Evolutionary conservation across 2,797 vertebrate species (phyloP).

Genomic region (Gymnodraco acuticeps): DNA sequence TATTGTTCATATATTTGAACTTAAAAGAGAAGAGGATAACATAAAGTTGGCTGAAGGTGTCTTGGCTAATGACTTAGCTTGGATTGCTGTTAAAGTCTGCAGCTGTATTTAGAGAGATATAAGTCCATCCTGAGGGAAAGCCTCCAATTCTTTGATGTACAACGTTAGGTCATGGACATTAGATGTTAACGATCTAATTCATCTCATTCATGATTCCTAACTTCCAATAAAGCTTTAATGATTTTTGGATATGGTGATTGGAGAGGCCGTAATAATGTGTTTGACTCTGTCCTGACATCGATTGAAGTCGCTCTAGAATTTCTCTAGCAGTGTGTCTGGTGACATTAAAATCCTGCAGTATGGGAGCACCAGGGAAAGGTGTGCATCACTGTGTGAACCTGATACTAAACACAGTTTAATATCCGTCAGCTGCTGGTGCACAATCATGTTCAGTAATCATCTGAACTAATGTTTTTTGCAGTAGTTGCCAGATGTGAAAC

Average conservation of each 20-base stretch:
- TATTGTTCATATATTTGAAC: too few species aligned
- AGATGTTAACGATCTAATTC: slow-evolving; percentile 54
- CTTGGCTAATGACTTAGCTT: too few species aligned
- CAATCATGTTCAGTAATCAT: slow-evolving; percentile 53
- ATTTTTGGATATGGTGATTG: slow-evolving; percentile 50
- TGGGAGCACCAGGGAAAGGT: slow-evolving; percentile 17
- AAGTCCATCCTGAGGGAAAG: neutral
- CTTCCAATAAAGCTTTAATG: slow-evolving; percentile 51
- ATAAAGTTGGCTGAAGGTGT: too few species aligned
- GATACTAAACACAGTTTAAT: slow-evolving; percentile 49
- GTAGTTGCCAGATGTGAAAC: slow-evolving; percentile 19
- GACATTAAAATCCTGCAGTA: slow-evolving; percentile 35
- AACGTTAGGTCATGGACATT: slow-evolving; percentile 24
- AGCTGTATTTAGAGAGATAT: neutral
- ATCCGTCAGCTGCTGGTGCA: slow-evolving; percentile 29
- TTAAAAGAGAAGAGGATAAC: too few species aligned
- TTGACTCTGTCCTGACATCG: slow-evolving; percentile 43
- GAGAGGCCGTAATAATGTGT: slow-evolving; percentile 37
- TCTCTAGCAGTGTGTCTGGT: slow-evolving; percentile 15
- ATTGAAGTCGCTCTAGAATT: slow-evolving; percentile 40
- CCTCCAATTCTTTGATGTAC: slow-evolving; percentile 9
- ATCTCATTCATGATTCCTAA: slow-evolving; percentile 33
- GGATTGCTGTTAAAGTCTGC: too few species aligned
- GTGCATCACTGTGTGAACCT: slow-evolving; percentile 27
- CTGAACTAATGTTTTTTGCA: slow-evolving; percentile 18